Conservation (phyloP, 2,888 invertebrate genomes). For the Agrochola lychnidis region DNA sequence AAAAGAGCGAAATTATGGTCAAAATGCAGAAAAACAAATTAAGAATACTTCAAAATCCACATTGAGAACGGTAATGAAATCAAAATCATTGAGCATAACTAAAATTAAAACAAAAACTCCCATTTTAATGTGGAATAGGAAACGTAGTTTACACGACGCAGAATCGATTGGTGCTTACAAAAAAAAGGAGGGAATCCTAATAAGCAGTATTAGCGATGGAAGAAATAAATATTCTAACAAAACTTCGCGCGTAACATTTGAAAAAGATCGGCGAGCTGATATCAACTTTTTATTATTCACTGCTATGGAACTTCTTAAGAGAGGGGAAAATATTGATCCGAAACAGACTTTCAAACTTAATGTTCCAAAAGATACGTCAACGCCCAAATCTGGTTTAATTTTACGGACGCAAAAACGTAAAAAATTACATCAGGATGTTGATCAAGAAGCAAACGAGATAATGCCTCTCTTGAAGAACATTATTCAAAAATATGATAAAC, state of each 20-base stretch:
- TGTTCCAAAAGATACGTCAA: constrained; percentile 21
- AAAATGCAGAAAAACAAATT: not conserved
- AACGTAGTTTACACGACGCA: constrained; percentile 25
- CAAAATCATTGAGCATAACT: constrained; percentile 54
- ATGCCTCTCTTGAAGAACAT: constrained; percentile 18
- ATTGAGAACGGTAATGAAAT: constrained; percentile 29
- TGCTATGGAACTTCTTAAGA: constrained; percentile 32
- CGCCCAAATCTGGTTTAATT: constrained; percentile 5
- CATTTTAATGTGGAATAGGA: constrained; percentile 26
- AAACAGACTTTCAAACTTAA: not conserved
- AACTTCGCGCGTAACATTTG: constrained; percentile 38
- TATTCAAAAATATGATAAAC: constrained; percentile 23
- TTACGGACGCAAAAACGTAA: not conserved
- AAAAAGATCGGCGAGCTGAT: constrained; percentile 16
- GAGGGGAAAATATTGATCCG: not conserved
- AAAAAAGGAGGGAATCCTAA: constrained; percentile 1
- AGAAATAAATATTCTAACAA: constrained; percentile 33
- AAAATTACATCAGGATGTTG: not conserved
- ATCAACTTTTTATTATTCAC: constrained; percentile 23
- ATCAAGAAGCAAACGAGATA: not conserved
- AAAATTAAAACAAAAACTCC: constrained; percentile 23
- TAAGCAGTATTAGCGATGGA: constrained; percentile 25
- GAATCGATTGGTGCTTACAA: constrained; percentile 5
- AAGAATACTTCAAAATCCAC: constrained; percentile 34
- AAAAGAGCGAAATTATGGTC: constrained; percentile 8